Evolutionary conservation across 2,113 vertebrate species (phyloP).

Genomic region (Triplophysa dalaica): DNA sequence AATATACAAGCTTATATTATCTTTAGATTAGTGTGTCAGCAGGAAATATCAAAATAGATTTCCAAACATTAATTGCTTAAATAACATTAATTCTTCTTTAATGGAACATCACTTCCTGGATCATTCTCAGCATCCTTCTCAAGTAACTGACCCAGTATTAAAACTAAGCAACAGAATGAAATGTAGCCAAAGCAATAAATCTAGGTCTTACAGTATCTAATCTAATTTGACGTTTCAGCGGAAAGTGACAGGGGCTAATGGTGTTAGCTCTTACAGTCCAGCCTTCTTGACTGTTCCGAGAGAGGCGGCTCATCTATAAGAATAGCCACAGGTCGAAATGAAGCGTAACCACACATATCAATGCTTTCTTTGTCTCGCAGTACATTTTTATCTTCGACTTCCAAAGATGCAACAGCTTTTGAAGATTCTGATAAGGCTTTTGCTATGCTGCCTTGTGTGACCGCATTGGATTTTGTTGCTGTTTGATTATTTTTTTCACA

Average conservation of each 20-base stretch:
- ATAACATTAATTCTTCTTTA: not conserved
- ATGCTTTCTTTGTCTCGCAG: slow-evolving; percentile 37
- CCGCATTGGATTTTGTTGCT: not conserved
- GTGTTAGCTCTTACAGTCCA: slow-evolving; percentile 40
- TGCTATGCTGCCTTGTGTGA: slow-evolving; percentile 16
- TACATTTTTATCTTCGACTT: slow-evolving; percentile 29
- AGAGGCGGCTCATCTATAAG: slow-evolving; percentile 43
- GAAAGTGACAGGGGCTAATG: slow-evolving; percentile 47
- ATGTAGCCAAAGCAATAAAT: slow-evolving; percentile 39
- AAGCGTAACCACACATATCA: slow-evolving; percentile 34
- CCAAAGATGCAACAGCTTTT: slow-evolving; percentile 24
- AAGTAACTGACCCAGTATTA: slow-evolving; percentile 29
- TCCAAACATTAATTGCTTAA: not conserved
- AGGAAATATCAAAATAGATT: not conserved
- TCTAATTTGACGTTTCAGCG: slow-evolving; percentile 43
- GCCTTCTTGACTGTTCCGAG: slow-evolving; percentile 18
- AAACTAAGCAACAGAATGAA: slow-evolving; percentile 37
- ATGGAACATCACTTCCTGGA: not conserved
- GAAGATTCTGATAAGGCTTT: slow-evolving; percentile 17
- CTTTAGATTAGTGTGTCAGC: not conserved
- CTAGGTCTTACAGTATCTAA: slow-evolving; percentile 31
- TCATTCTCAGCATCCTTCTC: slow-evolving; percentile 23
- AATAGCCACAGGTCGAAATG: slow-evolving; percentile 36
- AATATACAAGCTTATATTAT: not conserved
- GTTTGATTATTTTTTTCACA: slow-evolving; percentile 6